A percentile compares a stretch with the other conserved stretches of the same genome.
phyloP scores from a whole-genome alignment of 2,113 vertebrate species.

The Strix uralensis region DNA sequence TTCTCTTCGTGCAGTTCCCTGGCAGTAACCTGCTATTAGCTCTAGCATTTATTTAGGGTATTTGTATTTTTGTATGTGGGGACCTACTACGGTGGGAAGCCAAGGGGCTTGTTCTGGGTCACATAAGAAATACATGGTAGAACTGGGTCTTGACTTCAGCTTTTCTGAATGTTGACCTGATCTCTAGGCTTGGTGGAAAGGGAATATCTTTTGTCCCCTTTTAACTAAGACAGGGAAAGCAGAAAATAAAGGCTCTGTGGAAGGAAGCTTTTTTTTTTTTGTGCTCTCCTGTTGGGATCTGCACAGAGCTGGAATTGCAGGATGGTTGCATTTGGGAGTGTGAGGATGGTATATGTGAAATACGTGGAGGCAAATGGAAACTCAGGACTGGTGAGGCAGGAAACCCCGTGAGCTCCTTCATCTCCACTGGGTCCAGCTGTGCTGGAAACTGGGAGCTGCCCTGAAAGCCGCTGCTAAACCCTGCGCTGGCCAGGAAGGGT shows the following conservation, averaged over 20 bases:
- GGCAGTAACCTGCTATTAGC: not conserved
- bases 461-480: not conserved
- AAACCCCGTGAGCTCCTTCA: not conserved
- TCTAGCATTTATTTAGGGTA: not conserved
- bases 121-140: not conserved
- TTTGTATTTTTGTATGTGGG: not conserved
- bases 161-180: not conserved
- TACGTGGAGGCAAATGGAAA: not conserved
- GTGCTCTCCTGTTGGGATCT: not conserved
- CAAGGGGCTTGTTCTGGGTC: not conserved
- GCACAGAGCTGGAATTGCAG: rapidly evolving
- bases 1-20: not conserved
- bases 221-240: not conserved
- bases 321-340: rapidly evolving
- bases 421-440: not conserved
- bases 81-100: not conserved
- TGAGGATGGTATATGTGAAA: rapidly evolving
- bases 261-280: not conserved
- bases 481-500: rapidly evolving
- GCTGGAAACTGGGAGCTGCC: not conserved
- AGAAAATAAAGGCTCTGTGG: not conserved
- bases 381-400: not conserved
- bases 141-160: rapidly evolving
- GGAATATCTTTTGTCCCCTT: not conserved
- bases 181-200: not conserved